Percentiles rank a stretch among this genome's conserved stretches.
Evolutionary conservation across 2,797 vertebrate genomes (phyloP).

Genomic region (Spizella passerina): DNA sequence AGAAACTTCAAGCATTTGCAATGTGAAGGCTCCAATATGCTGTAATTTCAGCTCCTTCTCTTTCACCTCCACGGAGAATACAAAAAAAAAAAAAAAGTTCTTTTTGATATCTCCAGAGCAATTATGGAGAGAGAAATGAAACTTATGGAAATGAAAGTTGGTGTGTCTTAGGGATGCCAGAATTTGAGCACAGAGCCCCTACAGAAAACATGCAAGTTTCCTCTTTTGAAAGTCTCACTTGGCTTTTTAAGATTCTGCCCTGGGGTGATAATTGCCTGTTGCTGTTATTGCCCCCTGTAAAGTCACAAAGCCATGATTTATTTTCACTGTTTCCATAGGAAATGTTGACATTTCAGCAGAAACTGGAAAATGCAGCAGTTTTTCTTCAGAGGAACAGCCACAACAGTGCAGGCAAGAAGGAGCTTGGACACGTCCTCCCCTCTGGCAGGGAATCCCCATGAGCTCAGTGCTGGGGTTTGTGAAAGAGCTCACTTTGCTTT

Average conservation of each 20-base stretch:
- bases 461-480: not conserved
- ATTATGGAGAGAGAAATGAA: not conserved
- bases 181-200: not conserved
- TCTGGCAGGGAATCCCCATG: fast-evolving
- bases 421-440: not conserved
- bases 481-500: fast-evolving
- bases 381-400: not conserved
- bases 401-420: not conserved
- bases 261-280: not conserved
- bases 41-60: not conserved
- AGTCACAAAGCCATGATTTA: not conserved
- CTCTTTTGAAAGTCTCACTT: not conserved
- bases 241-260: not conserved
- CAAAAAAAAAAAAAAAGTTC: not conserved
- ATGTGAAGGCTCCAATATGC: not conserved
- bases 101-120: not conserved
- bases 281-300: not conserved
- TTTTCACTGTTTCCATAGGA: not conserved
- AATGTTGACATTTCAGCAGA: not conserved
- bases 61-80: not conserved
- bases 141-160: not conserved
- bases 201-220: not conserved
- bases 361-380: not conserved
- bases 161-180: not conserved
- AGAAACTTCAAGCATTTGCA: not conserved